phyloP scores from a whole-genome alignment of 2,797 vertebrate genomes.

The Oreochromis mossambicus region DNA sequence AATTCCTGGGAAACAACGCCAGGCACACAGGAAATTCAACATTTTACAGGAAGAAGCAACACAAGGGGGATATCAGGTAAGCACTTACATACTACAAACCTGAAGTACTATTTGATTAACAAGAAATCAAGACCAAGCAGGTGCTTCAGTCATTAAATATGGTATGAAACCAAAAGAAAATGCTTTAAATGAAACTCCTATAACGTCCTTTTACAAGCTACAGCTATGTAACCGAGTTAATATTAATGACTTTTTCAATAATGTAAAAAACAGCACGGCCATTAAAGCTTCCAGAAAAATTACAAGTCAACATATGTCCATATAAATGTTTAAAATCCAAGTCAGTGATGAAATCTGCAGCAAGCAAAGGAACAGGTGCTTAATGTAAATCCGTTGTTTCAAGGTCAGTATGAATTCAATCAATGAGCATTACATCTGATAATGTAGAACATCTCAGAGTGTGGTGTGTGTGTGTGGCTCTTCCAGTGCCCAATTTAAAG shows the following conservation, averaged over 20 bases:
- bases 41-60: neutral
- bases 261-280: conserved; percentile 21
- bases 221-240: conserved; percentile 35
- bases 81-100: neutral
- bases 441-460: conserved; percentile 1
- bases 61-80: neutral
- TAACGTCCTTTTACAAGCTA: conserved; percentile 23
- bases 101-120: neutral
- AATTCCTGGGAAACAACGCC: conserved; percentile 16
- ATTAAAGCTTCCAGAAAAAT: conserved; percentile 22
- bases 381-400: conserved; percentile 33
- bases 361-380: conserved; percentile 6
- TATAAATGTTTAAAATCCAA: conserved; percentile 38
- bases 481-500: conserved; percentile 27
- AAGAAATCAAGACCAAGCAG: neutral
- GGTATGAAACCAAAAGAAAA: neutral
- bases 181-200: conserved; percentile 10
- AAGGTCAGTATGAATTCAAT: conserved; percentile 22
- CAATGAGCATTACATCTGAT: conserved; percentile 18
- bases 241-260: conserved; percentile 50
- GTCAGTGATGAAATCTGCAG: conserved; percentile 25
- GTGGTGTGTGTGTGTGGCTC: neutral
- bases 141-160: neutral
- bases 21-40: neutral
- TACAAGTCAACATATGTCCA: conserved; percentile 17